Evolutionary conservation across 2,113 vertebrate genomes (phyloP).

Genomic region (Nipponia nippon): DNA sequence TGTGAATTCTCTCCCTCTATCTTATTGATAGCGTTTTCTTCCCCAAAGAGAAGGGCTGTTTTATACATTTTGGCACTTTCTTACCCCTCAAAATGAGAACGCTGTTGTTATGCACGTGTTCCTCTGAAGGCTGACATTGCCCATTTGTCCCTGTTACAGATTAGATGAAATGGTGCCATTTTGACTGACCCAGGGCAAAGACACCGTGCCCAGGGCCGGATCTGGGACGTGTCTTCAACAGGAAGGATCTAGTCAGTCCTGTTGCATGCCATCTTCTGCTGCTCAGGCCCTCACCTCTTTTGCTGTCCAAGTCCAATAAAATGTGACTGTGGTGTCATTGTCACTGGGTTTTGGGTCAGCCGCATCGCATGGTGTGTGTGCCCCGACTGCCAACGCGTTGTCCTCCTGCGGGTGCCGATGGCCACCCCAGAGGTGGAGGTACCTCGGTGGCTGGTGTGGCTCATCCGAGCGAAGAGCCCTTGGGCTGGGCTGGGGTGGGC

Average conservation of each 20-base stretch:
- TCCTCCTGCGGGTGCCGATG: neutral
- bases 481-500: neutral
- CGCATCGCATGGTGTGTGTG: rapidly evolving
- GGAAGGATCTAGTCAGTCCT: neutral
- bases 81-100: neutral
- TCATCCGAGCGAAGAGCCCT: neutral
- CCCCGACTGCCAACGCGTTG: neutral
- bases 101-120: neutral
- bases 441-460: neutral
- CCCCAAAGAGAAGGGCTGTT: neutral
- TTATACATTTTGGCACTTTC: neutral
- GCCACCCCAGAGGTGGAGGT: neutral
- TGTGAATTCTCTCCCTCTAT: neutral
- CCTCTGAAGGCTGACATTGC: neutral
- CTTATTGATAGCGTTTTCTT: neutral
- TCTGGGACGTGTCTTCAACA: neutral
- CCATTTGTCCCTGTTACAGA: neutral
- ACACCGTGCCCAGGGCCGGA: neutral
- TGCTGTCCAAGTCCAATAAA: neutral
- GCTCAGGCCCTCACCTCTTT: neutral
- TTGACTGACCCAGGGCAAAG: neutral
- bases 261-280: neutral
- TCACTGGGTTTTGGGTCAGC: neutral
- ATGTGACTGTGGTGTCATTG: neutral
- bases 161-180: neutral